phyloP scores from a whole-genome alignment of 2,888 invertebrate species.

The Pteria penguin region DNA sequence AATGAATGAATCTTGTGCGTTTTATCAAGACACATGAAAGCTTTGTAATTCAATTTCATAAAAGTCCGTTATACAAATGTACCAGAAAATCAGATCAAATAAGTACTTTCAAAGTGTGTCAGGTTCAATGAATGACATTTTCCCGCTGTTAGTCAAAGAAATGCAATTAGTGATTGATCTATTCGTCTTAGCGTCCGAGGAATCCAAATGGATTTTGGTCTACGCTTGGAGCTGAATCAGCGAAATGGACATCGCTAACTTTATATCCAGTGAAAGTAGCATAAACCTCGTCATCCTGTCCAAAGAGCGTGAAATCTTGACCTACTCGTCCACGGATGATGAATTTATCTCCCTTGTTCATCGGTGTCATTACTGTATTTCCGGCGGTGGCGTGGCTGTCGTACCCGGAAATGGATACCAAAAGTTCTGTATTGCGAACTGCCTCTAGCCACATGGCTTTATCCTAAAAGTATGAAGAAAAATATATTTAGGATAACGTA shows the following conservation, averaged over 20 bases:
- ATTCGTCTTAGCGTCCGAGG: too few relatives aligned
- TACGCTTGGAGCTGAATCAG: background rate
- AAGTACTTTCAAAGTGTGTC: too few relatives aligned
- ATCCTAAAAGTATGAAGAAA: constrained; percentile 7
- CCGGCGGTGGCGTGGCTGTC: constrained; percentile 58
- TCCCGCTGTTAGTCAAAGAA: too few relatives aligned
- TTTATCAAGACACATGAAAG: too few relatives aligned
- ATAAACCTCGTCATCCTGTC: constrained; percentile 54
- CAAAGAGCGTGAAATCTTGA: constrained; percentile 57
- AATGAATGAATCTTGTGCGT: too few relatives aligned
- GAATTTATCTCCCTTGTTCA: constrained; percentile 47
- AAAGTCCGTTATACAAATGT: too few relatives aligned
- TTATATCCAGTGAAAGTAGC: constrained; percentile 56
- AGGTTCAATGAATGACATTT: too few relatives aligned
- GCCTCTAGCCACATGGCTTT: constrained; percentile 44
- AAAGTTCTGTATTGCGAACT: constrained; percentile 17
- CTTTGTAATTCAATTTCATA: too few relatives aligned
- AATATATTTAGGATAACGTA: too few relatives aligned
- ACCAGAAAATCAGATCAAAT: too few relatives aligned
- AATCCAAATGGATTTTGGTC: constrained; percentile 22
- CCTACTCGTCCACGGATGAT: constrained; percentile 47
- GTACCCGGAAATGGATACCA: constrained; percentile 41
- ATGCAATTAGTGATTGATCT: too few relatives aligned
- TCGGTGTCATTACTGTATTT: constrained; percentile 52
- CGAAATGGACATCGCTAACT: constrained; percentile 30